These are phyloP conservation scores for Rhagium mordax DNA, from an alignment of 2,888 invertebrate genomes.

Conservation along the genomic window DNA sequence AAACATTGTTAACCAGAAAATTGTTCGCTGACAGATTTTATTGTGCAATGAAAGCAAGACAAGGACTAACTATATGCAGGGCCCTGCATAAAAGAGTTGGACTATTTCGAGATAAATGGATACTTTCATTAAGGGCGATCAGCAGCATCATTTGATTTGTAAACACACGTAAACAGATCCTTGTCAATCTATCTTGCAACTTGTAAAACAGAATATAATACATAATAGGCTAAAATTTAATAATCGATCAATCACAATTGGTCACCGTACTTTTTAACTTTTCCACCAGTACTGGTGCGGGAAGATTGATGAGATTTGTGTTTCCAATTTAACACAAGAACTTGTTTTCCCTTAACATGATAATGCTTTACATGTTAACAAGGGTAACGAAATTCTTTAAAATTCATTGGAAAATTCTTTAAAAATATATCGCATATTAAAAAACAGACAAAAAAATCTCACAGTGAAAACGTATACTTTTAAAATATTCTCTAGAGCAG, in stretches of 20 bases:
- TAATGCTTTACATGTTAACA: background rate
- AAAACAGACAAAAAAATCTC: no score
- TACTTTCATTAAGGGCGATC: background rate
- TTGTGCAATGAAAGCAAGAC: background rate
- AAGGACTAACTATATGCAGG: background rate
- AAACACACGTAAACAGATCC: background rate
- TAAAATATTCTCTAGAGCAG: no score
- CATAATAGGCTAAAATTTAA: slow-evolving; percentile 32
- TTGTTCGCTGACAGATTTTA: background rate
- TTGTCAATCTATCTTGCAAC: slow-evolving; percentile 1
- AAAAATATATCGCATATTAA: background rate
- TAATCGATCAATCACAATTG: slow-evolving; percentile 49
- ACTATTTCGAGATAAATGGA: background rate
- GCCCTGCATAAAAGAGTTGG: background rate
- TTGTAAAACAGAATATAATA: slow-evolving; percentile 4
- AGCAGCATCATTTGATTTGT: background rate
- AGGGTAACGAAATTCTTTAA: background rate
- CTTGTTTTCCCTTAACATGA: background rate
- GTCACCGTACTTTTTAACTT: slow-evolving; percentile 50
- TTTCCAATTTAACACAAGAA: slow-evolving; percentile 30
- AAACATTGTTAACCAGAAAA: background rate
- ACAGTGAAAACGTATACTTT: no score
- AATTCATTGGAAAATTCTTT: background rate
- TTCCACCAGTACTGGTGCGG: background rate
- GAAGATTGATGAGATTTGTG: slow-evolving; percentile 39